Evolutionary conservation across 2,888 invertebrate genomes (phyloP).

Genomic region (Hirtodrosophila trivittata): DNA sequence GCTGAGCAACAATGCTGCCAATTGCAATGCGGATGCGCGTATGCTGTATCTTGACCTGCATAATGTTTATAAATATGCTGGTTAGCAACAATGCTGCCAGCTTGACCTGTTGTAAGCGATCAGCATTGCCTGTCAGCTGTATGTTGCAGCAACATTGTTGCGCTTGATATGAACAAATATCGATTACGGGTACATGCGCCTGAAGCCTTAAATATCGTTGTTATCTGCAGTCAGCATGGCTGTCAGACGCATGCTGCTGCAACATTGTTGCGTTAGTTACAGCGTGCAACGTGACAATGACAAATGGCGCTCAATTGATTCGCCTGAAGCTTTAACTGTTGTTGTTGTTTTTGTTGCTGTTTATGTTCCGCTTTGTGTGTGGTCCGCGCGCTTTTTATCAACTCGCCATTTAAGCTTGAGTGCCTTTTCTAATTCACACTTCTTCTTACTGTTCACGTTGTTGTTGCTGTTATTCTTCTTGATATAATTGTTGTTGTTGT

Average conservation of each 20-base stretch:
- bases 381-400: slow-evolving; percentile 55
- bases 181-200: not conserved
- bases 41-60: not conserved
- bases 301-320: slow-evolving; percentile 68
- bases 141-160: slow-evolving; percentile 33
- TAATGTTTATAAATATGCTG: not conserved
- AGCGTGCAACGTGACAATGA: slow-evolving; percentile 55
- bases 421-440: slow-evolving; percentile 78
- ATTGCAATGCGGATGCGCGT: not conserved
- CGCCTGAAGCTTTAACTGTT: slow-evolving; percentile 45
- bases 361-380: slow-evolving; percentile 43
- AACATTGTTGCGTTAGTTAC: slow-evolving; percentile 44
- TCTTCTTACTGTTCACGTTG: slow-evolving; percentile 38
- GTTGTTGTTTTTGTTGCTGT: slow-evolving; percentile 15
- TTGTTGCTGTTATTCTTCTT: slow-evolving; percentile 1
- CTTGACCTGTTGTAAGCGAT: not conserved
- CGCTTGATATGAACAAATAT: slow-evolving; percentile 7
- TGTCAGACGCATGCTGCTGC: slow-evolving; percentile 39
- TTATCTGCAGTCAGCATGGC: slow-evolving; percentile 3
- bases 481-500: slow-evolving; percentile 14
- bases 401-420: slow-evolving; percentile 71
- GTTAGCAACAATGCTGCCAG: not conserved
- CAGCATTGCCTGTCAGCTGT: not conserved
- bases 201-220: not conserved
- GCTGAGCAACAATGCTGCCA: slow-evolving; percentile 46